Evolutionary conservation across 2,888 invertebrate genomes (phyloP).

Genomic region (Leucoma salicis): DNA sequence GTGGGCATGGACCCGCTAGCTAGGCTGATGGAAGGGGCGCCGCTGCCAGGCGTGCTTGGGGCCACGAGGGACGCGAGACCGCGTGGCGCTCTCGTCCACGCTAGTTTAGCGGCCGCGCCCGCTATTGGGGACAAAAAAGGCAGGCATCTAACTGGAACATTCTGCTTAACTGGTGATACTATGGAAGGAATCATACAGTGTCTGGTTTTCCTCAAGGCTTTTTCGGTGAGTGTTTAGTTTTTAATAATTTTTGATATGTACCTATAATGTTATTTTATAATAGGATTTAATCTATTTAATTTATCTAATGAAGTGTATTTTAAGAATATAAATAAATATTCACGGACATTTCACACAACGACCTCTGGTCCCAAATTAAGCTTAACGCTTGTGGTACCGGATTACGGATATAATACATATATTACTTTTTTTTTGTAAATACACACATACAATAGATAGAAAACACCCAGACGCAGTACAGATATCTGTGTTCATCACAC

Average conservation of each 20-base stretch:
- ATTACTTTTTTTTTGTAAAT: too few relatives aligned
- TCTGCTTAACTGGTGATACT: conserved; percentile 94
- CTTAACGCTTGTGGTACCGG: too few relatives aligned
- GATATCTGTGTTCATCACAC: too few relatives aligned
- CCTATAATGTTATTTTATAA: conserved; percentile 3
- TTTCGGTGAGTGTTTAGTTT: conserved; percentile 88
- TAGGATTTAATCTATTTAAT: too few relatives aligned
- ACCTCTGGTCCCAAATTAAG: too few relatives aligned
- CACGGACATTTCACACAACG: too few relatives aligned
- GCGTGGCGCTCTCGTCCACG: conserved; percentile 89
- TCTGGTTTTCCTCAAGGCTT: conserved; percentile 94
- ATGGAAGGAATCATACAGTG: conserved; percentile 97
- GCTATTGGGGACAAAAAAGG: conserved; percentile 87
- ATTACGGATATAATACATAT: too few relatives aligned
- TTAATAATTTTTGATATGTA: neutral
- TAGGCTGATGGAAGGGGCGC: conserved; percentile 89
- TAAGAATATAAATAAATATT: too few relatives aligned
- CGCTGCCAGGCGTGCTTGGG: conserved; percentile 82
- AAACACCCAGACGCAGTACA: too few relatives aligned
- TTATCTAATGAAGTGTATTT: too few relatives aligned
- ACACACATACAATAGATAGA: too few relatives aligned
- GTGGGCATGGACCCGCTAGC: conserved; percentile 90
- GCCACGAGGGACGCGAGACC: conserved; percentile 81
- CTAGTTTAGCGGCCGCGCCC: conserved; percentile 88
- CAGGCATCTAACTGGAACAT: conserved; percentile 92